Evolutionary conservation across 2,888 invertebrate genomes (phyloP), one percentile per base, ranked within the genome.

Genomic region (Diarsia mendica): DNA sequence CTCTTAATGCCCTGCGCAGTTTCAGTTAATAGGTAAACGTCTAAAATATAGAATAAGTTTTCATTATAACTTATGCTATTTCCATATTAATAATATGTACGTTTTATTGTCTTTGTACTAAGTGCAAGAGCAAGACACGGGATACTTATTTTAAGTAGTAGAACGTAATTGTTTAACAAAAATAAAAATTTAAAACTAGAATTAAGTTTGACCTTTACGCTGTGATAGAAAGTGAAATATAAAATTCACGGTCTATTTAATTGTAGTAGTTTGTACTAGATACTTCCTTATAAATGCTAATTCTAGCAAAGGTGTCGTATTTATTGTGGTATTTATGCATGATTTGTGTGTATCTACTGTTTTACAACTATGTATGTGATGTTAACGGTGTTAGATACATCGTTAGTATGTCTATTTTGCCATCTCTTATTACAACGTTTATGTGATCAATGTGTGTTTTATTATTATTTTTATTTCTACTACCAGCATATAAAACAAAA

Each of bases 121-220:
- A 85, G 85, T 84, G 63, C 82, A 79, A 70, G 75, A 58, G 51
- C 82, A 78, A 70, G 78, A 58, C 79, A 83, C 28, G 48, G 46
- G 18, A 51, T 60, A 67, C 28, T 49, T 72, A 78, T 75, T 77
- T 67, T 85, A 84, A 79, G 83, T 55, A 81, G 76, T 86, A 80
- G 74, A 67, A 77, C 58, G 44, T 77, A 79, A 77, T 67, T 76
- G 74, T 80, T 81, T 80, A 65, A 79, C 73, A 77, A 69, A 67
- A 58, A 68, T 39, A 65, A 70, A 60, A 72, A 66, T 84, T 70
- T 58, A 85, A 72, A 66, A 75, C 46, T 87, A 87, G 82, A 72
- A 74, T 61, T 86, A 86, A 85, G 87, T 87, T 87, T 87, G 87
- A 85, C 79, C 75, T 81, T 87, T 61, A 85, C 75, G 75, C 83